These are phyloP conservation scores for Anser cygnoides DNA, from an alignment of 2,113 vertebrate genomes.

Conservation along the genomic window DNA sequence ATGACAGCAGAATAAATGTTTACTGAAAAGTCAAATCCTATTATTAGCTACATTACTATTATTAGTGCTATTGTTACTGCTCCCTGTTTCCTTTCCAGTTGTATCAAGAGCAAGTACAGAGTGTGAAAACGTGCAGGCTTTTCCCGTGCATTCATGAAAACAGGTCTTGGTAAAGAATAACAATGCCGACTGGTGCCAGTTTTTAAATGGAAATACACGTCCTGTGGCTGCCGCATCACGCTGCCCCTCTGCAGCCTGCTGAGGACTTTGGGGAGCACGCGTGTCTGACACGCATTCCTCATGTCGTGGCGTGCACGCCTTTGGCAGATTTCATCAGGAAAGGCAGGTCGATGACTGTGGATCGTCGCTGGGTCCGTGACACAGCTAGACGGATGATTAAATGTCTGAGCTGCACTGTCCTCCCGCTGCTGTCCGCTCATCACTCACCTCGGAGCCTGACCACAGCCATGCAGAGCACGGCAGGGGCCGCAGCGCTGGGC, in stretches of 20 bases:
- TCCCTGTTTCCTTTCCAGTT: background rate
- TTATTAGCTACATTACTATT: background rate
- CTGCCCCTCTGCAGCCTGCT: fast-evolving
- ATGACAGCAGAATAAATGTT: background rate
- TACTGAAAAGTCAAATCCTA: background rate
- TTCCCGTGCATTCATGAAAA: fast-evolving
- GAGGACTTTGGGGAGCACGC: fast-evolving
- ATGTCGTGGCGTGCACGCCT: too few species aligned
- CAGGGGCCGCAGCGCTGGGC: too few species aligned
- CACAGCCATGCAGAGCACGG: too few species aligned
- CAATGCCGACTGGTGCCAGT: background rate
- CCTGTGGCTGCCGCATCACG: fast-evolving
- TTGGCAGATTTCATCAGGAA: too few species aligned
- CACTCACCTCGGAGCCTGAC: too few species aligned
- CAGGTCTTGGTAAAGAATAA: background rate
- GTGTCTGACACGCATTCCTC: too few species aligned
- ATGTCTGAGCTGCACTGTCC: too few species aligned
- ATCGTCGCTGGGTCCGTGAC: too few species aligned
- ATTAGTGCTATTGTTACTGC: background rate
- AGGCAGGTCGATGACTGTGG: too few species aligned
- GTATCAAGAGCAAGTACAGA: background rate
- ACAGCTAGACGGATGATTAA: too few species aligned
- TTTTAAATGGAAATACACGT: background rate
- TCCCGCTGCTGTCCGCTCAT: too few species aligned
- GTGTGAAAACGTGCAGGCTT: background rate